Conservation (phyloP, 2,888 invertebrate genomes). For the Chaetogeoica ovagalla region DNA sequence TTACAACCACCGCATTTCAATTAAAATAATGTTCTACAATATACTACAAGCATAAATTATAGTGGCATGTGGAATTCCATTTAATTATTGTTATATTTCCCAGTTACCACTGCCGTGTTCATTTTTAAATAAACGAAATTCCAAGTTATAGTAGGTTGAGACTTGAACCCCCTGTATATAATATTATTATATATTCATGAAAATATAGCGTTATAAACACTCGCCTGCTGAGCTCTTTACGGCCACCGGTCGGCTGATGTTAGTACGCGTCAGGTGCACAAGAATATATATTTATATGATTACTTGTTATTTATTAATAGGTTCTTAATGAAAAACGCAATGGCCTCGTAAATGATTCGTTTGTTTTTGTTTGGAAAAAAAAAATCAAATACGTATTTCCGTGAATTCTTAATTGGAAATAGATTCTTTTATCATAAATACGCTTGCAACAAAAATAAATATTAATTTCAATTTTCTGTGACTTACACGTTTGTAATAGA, state of each 20-base stretch:
- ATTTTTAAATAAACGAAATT: conserved; percentile 33
- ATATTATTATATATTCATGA: conserved; percentile 51
- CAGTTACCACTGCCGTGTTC: conserved; percentile 27
- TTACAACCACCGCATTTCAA: background rate
- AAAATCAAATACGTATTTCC: background rate
- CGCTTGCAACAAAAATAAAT: background rate
- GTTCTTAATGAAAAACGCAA: conserved; percentile 39
- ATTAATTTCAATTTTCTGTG: background rate
- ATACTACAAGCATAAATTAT: conserved; percentile 22
- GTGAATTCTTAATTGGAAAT: background rate
- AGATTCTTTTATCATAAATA: background rate
- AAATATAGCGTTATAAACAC: conserved; percentile 43
- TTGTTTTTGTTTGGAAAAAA: background rate
- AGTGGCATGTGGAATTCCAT: conserved; percentile 2
- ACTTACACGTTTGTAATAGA: background rate
- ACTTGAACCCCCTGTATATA: background rate
- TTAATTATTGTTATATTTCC: conserved; percentile 26
- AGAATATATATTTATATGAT: conserved; percentile 37
- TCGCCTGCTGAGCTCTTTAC: conserved; percentile 26
- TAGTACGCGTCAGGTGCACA: conserved; percentile 38
- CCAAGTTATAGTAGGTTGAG: background rate
- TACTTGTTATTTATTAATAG: conserved; percentile 42
- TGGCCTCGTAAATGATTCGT: conserved; percentile 6
- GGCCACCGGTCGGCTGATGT: conserved; percentile 28
- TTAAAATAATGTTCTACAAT: conserved; percentile 9